Evolutionary conservation across 2,797 vertebrate species (phyloP).

Genomic region (Leucoraja ocellata): DNA sequence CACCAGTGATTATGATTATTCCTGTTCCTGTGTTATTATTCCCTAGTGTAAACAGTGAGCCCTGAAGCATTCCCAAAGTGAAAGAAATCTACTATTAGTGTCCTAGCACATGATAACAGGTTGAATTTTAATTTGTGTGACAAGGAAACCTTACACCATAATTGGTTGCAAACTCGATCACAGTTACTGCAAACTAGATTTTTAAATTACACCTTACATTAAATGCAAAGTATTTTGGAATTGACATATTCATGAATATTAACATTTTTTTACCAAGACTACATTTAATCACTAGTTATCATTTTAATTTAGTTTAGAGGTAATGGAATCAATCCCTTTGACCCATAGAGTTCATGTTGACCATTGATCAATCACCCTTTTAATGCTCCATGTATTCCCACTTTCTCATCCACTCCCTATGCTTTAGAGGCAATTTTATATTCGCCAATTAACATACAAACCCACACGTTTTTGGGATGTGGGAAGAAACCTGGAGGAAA

Average conservation of each 20-base stretch:
- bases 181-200: not conserved
- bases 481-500: too few relatives aligned
- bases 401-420: too few relatives aligned
- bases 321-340: too few relatives aligned
- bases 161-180: not conserved
- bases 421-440: too few relatives aligned
- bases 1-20: slow-evolving; percentile 21
- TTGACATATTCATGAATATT: not conserved
- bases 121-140: not conserved
- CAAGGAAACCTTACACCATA: not conserved
- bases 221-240: not conserved
- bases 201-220: not conserved
- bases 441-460: too few relatives aligned
- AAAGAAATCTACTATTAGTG: slow-evolving; percentile 24
- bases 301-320: too few relatives aligned
- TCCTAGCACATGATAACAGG: not conserved
- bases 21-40: slow-evolving; percentile 30
- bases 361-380: too few relatives aligned
- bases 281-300: not conserved
- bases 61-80: slow-evolving; percentile 15
- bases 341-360: too few relatives aligned
- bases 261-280: not conserved
- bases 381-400: too few relatives aligned
- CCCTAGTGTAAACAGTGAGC: slow-evolving; percentile 8
- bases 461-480: too few relatives aligned